Conservation (phyloP, 2,797 vertebrate species). For the Enteromius unitaeniatus region DNA sequence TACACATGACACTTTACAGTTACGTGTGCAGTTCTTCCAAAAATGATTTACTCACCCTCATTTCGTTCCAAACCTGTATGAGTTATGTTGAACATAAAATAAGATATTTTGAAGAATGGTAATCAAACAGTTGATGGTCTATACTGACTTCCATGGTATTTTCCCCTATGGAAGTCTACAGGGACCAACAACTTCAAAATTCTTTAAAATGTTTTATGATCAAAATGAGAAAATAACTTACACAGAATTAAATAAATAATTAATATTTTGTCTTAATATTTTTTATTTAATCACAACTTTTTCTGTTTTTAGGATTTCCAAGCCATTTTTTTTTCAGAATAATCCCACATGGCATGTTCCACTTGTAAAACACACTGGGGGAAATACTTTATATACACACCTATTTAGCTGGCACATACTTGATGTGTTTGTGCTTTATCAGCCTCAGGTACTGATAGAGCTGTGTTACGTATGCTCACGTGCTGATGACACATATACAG, state of each 20-base stretch:
- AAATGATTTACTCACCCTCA: neutral
- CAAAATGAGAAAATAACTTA: neutral
- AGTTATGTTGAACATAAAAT: no score
- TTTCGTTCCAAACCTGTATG: no score
- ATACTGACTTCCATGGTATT: neutral
- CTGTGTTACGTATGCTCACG: neutral
- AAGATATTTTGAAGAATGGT: neutral
- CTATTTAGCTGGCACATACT: slow-evolving; percentile 18
- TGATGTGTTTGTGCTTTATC: neutral
- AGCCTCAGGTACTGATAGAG: slow-evolving; percentile 6
- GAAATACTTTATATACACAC: slow-evolving; percentile 11
- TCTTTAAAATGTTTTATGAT: neutral
- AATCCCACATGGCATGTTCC: slow-evolving; percentile 14
- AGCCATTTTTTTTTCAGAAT: slow-evolving; percentile 16
- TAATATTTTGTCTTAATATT: neutral
- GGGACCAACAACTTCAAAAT: neutral
- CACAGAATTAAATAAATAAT: neutral
- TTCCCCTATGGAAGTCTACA: no score
- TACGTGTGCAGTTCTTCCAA: neutral
- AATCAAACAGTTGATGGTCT: no score
- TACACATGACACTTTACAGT: neutral
- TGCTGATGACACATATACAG: slow-evolving; percentile 16
- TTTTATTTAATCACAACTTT: neutral
- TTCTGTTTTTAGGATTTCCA: neutral
- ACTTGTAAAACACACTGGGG: slow-evolving; percentile 25